These are phyloP conservation scores for Trichonephila inaurata DNA, from an alignment of 1,140 invertebrate genomes.

Conservation along the genomic window DNA sequence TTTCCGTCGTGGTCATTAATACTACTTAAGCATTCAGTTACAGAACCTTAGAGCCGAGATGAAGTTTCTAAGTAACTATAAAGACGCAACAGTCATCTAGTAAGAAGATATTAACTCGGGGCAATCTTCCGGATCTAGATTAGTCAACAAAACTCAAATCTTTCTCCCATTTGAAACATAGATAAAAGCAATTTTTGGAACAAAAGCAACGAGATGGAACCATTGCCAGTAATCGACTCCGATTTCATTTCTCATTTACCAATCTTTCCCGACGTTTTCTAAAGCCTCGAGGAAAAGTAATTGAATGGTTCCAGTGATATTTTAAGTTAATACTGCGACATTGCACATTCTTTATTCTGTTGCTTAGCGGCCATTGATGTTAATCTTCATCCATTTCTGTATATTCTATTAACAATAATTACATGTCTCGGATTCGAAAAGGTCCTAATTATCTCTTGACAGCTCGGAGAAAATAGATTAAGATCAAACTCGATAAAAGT, in stretches of 20 bases:
- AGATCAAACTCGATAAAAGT: too few species aligned
- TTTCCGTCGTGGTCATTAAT: background rate
- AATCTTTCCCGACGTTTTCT: background rate
- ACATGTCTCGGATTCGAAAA: background rate
- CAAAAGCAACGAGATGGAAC: background rate
- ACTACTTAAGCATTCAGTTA: background rate
- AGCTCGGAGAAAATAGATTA: background rate
- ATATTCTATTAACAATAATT: background rate
- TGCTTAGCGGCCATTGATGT: background rate
- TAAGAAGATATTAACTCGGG: background rate
- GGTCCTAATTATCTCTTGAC: background rate
- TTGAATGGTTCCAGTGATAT: background rate
- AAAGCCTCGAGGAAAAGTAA: background rate
- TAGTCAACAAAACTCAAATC: background rate
- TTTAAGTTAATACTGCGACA: background rate
- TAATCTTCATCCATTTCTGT: background rate
- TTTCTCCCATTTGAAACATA: background rate
- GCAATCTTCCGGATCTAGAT: background rate
- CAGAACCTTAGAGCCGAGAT: background rate
- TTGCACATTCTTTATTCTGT: background rate
- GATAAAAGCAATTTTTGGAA: background rate
- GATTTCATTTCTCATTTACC: constrained; percentile 7
- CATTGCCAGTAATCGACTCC: background rate
- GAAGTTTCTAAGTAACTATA: background rate
- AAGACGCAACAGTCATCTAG: background rate